Percentiles rank a stretch among this genome's conserved stretches.
These are phyloP conservation scores for Drosophila dives DNA, from an alignment of 2,888 invertebrate genomes.

Conservation along the genomic window DNA sequence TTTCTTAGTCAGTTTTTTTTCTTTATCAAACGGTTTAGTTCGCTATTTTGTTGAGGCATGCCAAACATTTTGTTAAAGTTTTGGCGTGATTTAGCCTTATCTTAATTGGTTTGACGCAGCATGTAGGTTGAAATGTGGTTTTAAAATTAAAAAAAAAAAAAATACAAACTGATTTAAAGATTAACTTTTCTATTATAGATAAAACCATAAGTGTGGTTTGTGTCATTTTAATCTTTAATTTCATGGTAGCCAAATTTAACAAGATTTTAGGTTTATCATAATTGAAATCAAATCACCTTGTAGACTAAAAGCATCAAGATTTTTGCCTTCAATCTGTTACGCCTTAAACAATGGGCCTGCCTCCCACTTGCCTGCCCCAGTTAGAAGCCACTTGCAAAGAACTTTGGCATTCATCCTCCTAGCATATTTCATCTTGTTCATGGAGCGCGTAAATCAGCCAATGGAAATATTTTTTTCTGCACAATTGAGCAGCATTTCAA, in stretches of 20 bases:
- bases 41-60: conserved; percentile 12
- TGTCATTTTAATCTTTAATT: not conserved
- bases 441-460: conserved; percentile 55
- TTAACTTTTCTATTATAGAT: not conserved
- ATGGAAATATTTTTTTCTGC: conserved; percentile 67
- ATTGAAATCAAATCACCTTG: not conserved
- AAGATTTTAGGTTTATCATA: not conserved
- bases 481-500: conserved; percentile 70
- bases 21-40: conserved; percentile 26
- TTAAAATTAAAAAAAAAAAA: not conserved
- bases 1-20: conserved; percentile 6
- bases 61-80: not conserved
- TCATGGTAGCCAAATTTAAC: not conserved
- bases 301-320: not conserved
- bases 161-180: not conserved
- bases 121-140: not conserved
- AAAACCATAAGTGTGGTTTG: not conserved
- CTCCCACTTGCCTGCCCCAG: conserved; percentile 6
- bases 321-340: conserved; percentile 2
- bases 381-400: conserved; percentile 21
- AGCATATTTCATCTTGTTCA: conserved; percentile 24
- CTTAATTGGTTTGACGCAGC: conserved; percentile 5
- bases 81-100: not conserved
- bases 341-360: not conserved
- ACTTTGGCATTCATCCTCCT: conserved; percentile 14